Evolutionary conservation across 1,140 invertebrate species (phyloP).

Genomic region (Eubasilissa regina): DNA sequence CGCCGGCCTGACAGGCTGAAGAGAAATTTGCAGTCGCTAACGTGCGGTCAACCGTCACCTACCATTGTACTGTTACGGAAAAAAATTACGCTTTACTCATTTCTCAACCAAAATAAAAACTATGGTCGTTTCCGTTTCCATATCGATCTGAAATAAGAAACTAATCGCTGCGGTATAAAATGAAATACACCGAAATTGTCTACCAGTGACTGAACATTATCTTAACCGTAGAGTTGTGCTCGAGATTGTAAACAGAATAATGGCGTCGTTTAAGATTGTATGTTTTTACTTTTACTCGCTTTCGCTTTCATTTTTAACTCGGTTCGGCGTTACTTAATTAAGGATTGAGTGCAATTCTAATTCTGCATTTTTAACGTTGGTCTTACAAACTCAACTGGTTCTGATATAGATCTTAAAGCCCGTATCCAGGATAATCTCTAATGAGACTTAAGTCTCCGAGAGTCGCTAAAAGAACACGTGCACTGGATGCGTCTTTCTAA

Average conservation of each 20-base stretch:
- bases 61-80: neutral
- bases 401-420: too few relatives aligned
- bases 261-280: slow-evolving; percentile 57
- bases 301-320: too few relatives aligned
- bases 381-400: too few relatives aligned
- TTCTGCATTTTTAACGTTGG: too few relatives aligned
- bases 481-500: too few relatives aligned
- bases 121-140: slow-evolving; percentile 54
- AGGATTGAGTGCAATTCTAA: too few relatives aligned
- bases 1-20: neutral
- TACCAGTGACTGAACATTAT: slow-evolving; percentile 41
- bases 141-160: slow-evolving; percentile 44
- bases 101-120: slow-evolving; percentile 41
- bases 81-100: slow-evolving; percentile 41
- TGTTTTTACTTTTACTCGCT: slow-evolving; percentile 18
- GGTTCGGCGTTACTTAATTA: too few relatives aligned
- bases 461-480: too few relatives aligned
- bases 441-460: too few relatives aligned
- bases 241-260: slow-evolving; percentile 34
- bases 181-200: slow-evolving; percentile 46
- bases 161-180: slow-evolving; percentile 51
- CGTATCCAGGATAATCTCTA: too few relatives aligned
- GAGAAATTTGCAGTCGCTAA: slow-evolving; percentile 47
- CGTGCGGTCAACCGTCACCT: slow-evolving; percentile 41
- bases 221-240: slow-evolving; percentile 16